A percentile compares a stretch with the other conserved stretches of the same genome.
Evolutionary conservation across 2,888 invertebrate species (phyloP).

Genomic region (Actias luna): DNA sequence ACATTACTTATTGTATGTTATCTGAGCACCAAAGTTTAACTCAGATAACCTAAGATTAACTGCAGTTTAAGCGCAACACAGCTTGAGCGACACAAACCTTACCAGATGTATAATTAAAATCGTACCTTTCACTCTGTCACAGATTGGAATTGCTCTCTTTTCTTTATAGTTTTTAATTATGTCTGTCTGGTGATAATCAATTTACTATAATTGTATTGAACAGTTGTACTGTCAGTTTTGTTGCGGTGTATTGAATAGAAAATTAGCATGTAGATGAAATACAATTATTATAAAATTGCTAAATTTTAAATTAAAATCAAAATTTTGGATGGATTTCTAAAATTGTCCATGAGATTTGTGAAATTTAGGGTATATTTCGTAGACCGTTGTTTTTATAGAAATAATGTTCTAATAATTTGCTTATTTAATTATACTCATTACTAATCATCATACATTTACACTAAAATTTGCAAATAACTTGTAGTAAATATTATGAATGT

Average conservation of each 20-base stretch:
- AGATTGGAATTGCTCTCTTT: slow-evolving; percentile 36
- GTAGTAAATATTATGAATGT: background rate
- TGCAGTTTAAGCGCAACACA: background rate
- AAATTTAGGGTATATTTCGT: background rate
- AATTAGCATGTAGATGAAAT: background rate
- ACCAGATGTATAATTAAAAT: slow-evolving; percentile 27
- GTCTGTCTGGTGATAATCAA: slow-evolving; percentile 34
- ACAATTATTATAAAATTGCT: background rate
- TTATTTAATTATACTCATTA: background rate
- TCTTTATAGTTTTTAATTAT: slow-evolving; percentile 28
- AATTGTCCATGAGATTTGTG: too few species aligned
- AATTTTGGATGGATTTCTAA: background rate
- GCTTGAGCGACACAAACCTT: slow-evolving; percentile 5
- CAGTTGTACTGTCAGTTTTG: slow-evolving; percentile 13
- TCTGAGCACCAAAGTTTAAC: background rate
- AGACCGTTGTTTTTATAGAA: background rate
- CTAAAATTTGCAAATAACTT: background rate
- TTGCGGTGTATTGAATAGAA: background rate
- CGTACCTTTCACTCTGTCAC: slow-evolving; percentile 40
- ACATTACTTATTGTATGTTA: background rate
- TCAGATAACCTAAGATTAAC: background rate
- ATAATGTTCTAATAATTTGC: background rate
- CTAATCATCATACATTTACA: background rate
- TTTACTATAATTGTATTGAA: slow-evolving; percentile 35
- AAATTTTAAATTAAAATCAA: background rate